These are phyloP conservation scores for Megaptera novaeangliae DNA, from an alignment of 2,113 vertebrate genomes.

Conservation along the genomic window DNA sequence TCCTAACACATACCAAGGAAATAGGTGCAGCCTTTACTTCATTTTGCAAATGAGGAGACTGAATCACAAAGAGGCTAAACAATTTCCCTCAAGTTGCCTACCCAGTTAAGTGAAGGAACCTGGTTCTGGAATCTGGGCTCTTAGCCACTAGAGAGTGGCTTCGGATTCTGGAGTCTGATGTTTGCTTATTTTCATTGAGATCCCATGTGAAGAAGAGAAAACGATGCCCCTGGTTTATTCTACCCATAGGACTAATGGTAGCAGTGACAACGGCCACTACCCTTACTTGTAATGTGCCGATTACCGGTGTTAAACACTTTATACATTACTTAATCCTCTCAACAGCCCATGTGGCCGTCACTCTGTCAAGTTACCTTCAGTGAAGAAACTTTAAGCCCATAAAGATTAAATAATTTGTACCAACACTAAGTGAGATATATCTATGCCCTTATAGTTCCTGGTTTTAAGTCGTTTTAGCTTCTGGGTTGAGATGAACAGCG, in stretches of 20 bases:
- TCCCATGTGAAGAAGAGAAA: not conserved
- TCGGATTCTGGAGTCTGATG: not conserved
- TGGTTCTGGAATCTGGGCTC: not conserved
- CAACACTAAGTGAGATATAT: not conserved
- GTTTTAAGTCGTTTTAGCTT: not conserved
- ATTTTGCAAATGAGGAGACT: not conserved
- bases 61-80: not conserved
- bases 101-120: not conserved
- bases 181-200: not conserved
- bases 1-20: not conserved
- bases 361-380: not conserved
- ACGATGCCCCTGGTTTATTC: not conserved
- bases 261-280: not conserved
- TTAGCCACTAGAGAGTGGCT: not conserved
- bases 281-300: not conserved
- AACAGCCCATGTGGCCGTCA: not conserved
- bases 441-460: not conserved
- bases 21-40: not conserved
- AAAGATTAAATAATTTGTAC: not conserved
- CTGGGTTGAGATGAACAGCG: not conserved
- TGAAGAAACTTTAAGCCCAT: not conserved
- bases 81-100: not conserved
- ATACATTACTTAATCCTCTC: not conserved
- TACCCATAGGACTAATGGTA: not conserved
- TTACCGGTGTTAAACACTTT: not conserved